A percentile compares a stretch with the other conserved stretches of the same genome.
Conservation (phyloP, 2,797 vertebrate species). For the Anabas testudineus region DNA sequence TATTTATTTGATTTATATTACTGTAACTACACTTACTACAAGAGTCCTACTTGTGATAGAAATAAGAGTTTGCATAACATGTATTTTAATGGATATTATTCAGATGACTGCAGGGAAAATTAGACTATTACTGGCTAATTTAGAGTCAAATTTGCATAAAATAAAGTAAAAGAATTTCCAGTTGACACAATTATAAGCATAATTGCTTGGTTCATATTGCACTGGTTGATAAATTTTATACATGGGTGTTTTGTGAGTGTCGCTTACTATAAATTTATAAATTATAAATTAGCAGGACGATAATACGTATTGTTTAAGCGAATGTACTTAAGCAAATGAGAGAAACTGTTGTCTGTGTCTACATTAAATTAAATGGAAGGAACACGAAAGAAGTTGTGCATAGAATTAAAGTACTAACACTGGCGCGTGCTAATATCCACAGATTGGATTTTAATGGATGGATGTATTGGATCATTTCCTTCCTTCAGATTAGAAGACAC, state of each 20-base stretch:
- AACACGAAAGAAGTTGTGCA: slow-evolving; percentile 11
- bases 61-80: background rate
- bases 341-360: background rate
- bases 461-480: slow-evolving; percentile 15
- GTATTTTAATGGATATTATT: background rate
- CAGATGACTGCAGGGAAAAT: slow-evolving; percentile 3
- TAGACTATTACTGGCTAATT: background rate
- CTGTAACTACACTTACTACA: background rate
- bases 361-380: background rate
- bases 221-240: background rate
- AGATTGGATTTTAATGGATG: slow-evolving; percentile 12
- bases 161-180: background rate
- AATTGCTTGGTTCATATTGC: too few species aligned
- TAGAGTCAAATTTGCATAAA: background rate
- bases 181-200: background rate
- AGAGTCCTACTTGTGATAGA: background rate
- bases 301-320: background rate
- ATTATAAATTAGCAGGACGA: background rate
- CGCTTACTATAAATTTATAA: too few species aligned
- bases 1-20: too few species aligned
- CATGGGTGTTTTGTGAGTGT: background rate
- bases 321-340: background rate
- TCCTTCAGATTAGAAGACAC: slow-evolving; percentile 19
- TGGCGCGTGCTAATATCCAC: slow-evolving; percentile 4
- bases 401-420: background rate